These are phyloP conservation scores for Ciconia boyciana DNA, from an alignment of 2,113 vertebrate species.

Conservation along the genomic window DNA sequence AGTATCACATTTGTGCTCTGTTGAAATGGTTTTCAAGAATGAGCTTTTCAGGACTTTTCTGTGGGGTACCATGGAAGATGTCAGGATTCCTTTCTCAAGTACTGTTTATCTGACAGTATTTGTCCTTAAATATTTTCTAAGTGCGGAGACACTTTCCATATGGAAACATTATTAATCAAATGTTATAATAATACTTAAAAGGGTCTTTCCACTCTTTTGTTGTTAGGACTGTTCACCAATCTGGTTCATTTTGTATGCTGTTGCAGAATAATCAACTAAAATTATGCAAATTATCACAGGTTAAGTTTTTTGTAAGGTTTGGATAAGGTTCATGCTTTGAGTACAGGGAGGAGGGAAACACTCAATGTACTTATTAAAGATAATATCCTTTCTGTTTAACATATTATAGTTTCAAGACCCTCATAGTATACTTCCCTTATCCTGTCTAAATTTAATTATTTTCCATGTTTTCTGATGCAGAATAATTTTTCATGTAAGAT, in stretches of 20 bases:
- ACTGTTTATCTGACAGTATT: background rate
- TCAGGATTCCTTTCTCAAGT: background rate
- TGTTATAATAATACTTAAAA: background rate
- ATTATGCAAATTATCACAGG: background rate
- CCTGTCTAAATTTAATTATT: background rate
- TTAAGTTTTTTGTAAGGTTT: background rate
- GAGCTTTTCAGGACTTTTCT: conserved; percentile 26
- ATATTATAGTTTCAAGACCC: background rate
- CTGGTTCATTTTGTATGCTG: background rate
- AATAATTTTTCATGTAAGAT: background rate
- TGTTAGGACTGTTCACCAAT: background rate
- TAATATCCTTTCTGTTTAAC: background rate
- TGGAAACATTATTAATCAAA: background rate
- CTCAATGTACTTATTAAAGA: background rate
- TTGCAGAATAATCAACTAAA: conserved; percentile 26
- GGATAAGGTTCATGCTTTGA: background rate
- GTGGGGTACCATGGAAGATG: background rate
- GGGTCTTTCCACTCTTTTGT: background rate
- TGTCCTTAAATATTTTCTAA: conserved; percentile 1
- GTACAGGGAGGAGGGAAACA: fast-evolving
- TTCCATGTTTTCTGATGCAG: background rate
- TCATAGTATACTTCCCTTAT: background rate
- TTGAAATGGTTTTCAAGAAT: conserved; percentile 37
- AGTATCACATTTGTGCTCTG: conserved; percentile 39
- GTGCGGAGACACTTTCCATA: background rate